Percentiles rank a stretch among this genome's conserved stretches.
Conservation (phyloP, 2,888 invertebrate genomes). For the Eilema sororculum region DNA sequence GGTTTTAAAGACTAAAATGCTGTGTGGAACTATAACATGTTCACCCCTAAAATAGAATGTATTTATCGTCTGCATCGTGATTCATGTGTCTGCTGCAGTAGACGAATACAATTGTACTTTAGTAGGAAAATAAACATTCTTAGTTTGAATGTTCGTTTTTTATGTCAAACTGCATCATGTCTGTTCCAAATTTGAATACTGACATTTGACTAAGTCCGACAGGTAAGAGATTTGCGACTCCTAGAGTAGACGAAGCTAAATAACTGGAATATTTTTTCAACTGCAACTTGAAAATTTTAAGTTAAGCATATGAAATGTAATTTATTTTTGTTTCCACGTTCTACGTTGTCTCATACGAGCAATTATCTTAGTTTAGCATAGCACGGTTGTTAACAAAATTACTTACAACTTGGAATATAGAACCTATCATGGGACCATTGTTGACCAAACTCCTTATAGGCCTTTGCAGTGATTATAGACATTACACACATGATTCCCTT, state of each 20-base stretch:
- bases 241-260: neutral
- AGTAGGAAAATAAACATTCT: constrained; percentile 59
- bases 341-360: too few relatives aligned
- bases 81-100: constrained; percentile 83
- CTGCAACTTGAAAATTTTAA: too few relatives aligned
- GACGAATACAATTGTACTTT: constrained; percentile 80
- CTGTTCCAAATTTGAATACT: constrained; percentile 27
- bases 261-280: neutral
- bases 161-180: constrained; percentile 57
- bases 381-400: too few relatives aligned
- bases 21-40: constrained; percentile 54
- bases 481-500: too few relatives aligned
- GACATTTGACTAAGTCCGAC: neutral
- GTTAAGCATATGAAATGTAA: too few relatives aligned
- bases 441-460: too few relatives aligned
- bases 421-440: too few relatives aligned
- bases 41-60: constrained; percentile 75
- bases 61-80: constrained; percentile 79
- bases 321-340: too few relatives aligned
- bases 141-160: constrained; percentile 61
- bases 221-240: neutral
- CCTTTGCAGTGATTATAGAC: too few relatives aligned
- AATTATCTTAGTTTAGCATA: too few relatives aligned
- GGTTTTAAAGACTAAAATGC: constrained; percentile 54
- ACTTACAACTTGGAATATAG: too few relatives aligned